Percentiles rank a stretch among this genome's conserved stretches.
phyloP scores from a whole-genome alignment of 2,888 invertebrate genomes.

The Linnaemya vulpina region DNA sequence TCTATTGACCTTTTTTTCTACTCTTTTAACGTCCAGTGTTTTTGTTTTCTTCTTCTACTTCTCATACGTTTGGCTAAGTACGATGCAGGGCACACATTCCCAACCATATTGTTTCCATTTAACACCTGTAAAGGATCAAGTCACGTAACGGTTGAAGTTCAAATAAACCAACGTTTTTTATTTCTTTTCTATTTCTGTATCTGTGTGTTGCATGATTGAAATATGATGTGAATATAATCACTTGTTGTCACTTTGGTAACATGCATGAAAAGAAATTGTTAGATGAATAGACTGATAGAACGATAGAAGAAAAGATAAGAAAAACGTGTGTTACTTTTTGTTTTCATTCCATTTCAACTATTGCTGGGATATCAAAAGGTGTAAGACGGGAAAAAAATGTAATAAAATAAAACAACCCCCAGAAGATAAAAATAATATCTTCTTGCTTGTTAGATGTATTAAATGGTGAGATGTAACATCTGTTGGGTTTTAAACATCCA shows the following conservation, averaged over 20 bases:
- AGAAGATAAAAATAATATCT: neutral
- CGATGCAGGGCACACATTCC: neutral
- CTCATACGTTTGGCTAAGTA: too few relatives aligned
- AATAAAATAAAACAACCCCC: slow-evolving; percentile 20
- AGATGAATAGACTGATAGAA: slow-evolving; percentile 28
- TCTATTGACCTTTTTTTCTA: slow-evolving; percentile 26
- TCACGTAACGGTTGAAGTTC: slow-evolving; percentile 66
- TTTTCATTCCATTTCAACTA: neutral
- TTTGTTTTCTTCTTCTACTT: too few relatives aligned
- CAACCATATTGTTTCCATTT: slow-evolving; percentile 31
- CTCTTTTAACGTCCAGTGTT: too few relatives aligned
- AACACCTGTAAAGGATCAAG: slow-evolving; percentile 75
- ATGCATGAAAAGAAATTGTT: slow-evolving; percentile 11
- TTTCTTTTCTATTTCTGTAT: neutral
- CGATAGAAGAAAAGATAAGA: slow-evolving; percentile 15
- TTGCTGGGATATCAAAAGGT: slow-evolving; percentile 10
- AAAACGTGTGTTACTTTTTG: slow-evolving; percentile 9
- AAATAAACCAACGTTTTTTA: slow-evolving; percentile 22
- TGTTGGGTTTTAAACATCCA: slow-evolving; percentile 23
- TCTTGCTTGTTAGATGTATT: slow-evolving; percentile 6
- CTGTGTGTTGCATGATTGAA: slow-evolving; percentile 24
- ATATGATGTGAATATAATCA: slow-evolving; percentile 71
- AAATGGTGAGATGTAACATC: slow-evolving; percentile 30
- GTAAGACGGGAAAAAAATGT: neutral
- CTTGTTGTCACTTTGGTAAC: slow-evolving; percentile 68